Evolutionary conservation across 1,140 invertebrate genomes (phyloP).

Genomic region (Rhysida immarginata): DNA sequence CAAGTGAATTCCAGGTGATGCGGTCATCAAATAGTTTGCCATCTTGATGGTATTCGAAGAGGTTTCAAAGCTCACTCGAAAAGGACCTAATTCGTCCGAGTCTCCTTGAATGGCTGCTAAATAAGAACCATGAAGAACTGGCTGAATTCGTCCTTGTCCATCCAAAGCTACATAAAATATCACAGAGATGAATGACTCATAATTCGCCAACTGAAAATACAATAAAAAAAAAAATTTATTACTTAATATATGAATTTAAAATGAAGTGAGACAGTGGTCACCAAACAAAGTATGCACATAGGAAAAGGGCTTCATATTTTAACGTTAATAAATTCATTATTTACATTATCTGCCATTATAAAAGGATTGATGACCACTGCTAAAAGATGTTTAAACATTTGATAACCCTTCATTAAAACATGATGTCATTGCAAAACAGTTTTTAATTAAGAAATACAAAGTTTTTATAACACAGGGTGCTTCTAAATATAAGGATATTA

Average conservation of each 20-base stretch:
- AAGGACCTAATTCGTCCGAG: slow-evolving; percentile 61
- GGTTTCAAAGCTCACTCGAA: slow-evolving; percentile 39
- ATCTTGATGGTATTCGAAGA: slow-evolving; percentile 41
- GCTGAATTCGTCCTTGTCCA: slow-evolving; percentile 25
- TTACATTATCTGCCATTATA: neutral
- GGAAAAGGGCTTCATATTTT: too few species aligned
- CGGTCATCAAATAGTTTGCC: slow-evolving; percentile 53
- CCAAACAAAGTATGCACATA: too few species aligned
- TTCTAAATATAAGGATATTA: too few species aligned
- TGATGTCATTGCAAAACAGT: too few species aligned
- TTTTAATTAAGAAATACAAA: too few species aligned
- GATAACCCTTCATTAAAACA: too few species aligned
- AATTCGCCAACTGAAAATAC: slow-evolving; percentile 11
- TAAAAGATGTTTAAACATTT: too few species aligned
- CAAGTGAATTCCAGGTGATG: slow-evolving; percentile 49
- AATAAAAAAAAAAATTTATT: too few species aligned
- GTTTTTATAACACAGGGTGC: too few species aligned
- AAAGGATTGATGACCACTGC: too few species aligned
- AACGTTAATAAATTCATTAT: slow-evolving; percentile 3
- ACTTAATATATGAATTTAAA: too few species aligned
- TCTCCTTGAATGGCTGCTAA: slow-evolving; percentile 55
- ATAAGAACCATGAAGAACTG: slow-evolving; percentile 33
- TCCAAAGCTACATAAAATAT: slow-evolving; percentile 35
- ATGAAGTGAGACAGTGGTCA: neutral
- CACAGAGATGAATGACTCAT: slow-evolving; percentile 27